Evolutionary conservation across 1,140 invertebrate species (phyloP).

Genomic region (Anadara kagoshimensis): DNA sequence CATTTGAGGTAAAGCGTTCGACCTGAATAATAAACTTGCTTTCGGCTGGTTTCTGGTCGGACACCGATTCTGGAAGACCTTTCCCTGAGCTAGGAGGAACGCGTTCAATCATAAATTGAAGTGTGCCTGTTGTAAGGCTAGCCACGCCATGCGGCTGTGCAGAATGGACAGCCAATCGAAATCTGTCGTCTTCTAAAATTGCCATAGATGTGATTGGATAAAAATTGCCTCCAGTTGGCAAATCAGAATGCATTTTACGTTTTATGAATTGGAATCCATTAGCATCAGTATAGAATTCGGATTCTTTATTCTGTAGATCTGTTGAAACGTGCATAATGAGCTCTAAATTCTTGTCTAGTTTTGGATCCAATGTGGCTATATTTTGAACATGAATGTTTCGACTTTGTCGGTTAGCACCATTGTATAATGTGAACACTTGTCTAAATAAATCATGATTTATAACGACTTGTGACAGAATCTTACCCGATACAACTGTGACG

Average conservation of each 20-base stretch:
- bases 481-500: slow-evolving; percentile 81
- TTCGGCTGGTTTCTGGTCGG: slow-evolving; percentile 81
- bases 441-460: slow-evolving; percentile 81
- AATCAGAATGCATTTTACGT: slow-evolving; percentile 81
- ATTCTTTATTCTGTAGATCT: slow-evolving; percentile 78
- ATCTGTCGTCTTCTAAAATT: slow-evolving; percentile 84
- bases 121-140: slow-evolving; percentile 78
- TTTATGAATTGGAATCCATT: slow-evolving; percentile 93
- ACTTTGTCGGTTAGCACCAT: slow-evolving; percentile 47
- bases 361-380: slow-evolving; percentile 29
- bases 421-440: slow-evolving; percentile 83
- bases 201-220: slow-evolving; percentile 92
- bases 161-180: slow-evolving; percentile 57
- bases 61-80: slow-evolving; percentile 91
- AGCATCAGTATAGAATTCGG: slow-evolving; percentile 90
- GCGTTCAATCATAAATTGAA: slow-evolving; percentile 95
- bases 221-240: slow-evolving; percentile 96
- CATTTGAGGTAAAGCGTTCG: slow-evolving; percentile 22
- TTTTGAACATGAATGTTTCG: slow-evolving; percentile 59
- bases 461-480: slow-evolving; percentile 81
- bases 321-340: slow-evolving; percentile 92
- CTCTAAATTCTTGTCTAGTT: slow-evolving; percentile 81
- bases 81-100: slow-evolving; percentile 94
- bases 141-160: slow-evolving; percentile 65
- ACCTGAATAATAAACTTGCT: slow-evolving; percentile 53